These are phyloP conservation scores for Microtus agrestis DNA, from an alignment of 2,797 vertebrate genomes.

Conservation along the genomic window DNA sequence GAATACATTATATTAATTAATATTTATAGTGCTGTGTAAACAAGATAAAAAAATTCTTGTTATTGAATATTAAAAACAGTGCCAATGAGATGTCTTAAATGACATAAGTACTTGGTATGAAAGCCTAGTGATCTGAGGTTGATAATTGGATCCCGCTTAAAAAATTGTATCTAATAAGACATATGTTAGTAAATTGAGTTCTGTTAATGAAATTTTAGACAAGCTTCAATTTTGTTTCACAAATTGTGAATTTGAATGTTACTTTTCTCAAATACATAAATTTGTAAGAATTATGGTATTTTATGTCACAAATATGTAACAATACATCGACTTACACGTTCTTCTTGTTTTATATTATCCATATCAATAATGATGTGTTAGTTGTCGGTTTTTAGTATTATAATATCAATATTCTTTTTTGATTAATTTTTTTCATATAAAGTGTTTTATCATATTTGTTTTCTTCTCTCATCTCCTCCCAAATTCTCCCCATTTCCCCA, in stretches of 20 bases:
- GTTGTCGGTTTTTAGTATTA: not conserved
- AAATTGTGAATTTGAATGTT: not conserved
- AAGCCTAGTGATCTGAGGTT: not conserved
- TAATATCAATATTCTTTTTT: constrained; percentile 25
- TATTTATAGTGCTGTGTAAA: not conserved
- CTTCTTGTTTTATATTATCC: not conserved
- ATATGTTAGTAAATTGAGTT: no score
- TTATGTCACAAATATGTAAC: not conserved
- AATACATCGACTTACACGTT: not conserved
- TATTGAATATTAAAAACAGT: not conserved
- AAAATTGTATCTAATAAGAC: not conserved
- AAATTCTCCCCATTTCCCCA: not conserved
- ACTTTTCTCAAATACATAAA: not conserved
- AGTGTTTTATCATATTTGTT: not conserved
- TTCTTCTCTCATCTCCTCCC: not conserved
- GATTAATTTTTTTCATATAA: not conserved
- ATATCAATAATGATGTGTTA: not conserved
- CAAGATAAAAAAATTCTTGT: not conserved
- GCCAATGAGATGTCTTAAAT: not conserved
- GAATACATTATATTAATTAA: not conserved
- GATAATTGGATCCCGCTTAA: not conserved
- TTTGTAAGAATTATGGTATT: not conserved
- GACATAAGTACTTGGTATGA: not conserved
- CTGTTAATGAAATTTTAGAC: not conserved
- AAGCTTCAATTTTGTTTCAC: not conserved